Evolutionary conservation across 2,797 vertebrate species (phyloP).

Genomic region (Otolemur crassicaudatus): DNA sequence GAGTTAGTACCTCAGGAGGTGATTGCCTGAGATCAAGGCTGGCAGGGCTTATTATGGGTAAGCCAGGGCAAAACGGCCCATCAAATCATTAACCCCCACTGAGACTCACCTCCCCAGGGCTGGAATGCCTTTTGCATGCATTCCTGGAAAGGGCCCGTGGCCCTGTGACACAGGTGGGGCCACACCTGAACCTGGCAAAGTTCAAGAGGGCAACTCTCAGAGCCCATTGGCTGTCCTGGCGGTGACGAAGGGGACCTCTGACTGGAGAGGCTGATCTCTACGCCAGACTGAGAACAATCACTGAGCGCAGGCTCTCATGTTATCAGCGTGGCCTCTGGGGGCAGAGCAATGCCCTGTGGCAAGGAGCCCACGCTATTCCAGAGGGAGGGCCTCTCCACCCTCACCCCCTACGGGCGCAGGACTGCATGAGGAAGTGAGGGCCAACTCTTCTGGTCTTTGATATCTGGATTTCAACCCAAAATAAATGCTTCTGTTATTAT

Average conservation of each 20-base stretch:
- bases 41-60: neutral
- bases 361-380: neutral
- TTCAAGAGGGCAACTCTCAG: neutral
- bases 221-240: neutral
- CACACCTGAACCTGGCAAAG: neutral
- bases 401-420: neutral
- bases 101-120: neutral
- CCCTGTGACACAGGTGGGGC: neutral
- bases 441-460: accelerated
- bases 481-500: accelerated
- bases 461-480: neutral
- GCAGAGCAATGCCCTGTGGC: neutral
- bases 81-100: neutral
- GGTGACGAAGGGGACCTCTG: neutral
- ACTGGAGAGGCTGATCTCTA: accelerated
- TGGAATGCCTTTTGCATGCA: neutral
- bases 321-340: constrained; percentile 61
- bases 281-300: constrained; percentile 72
- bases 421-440: accelerated
- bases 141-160: neutral
- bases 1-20: neutral
- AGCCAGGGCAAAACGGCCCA: neutral
- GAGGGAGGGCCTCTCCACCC: neutral
- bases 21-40: constrained; percentile 64
- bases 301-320: neutral